These are phyloP conservation scores for Lithobius niger DNA, from an alignment of 1,140 invertebrate species.

Conservation along the genomic window DNA sequence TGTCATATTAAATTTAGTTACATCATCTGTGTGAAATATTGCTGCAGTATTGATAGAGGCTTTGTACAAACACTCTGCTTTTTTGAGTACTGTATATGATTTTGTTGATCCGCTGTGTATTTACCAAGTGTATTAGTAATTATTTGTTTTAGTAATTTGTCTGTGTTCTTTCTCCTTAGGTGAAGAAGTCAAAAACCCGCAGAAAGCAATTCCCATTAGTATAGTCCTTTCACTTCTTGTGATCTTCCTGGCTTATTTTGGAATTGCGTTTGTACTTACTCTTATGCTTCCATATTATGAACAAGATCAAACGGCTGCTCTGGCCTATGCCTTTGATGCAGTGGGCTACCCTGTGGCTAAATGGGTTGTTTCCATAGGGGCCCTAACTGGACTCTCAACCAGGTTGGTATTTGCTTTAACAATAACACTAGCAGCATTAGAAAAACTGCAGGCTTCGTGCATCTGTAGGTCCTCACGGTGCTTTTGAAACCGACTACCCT, in stretches of 20 bases:
- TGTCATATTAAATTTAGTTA: too few relatives aligned
- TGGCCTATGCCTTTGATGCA: slow-evolving; percentile 57
- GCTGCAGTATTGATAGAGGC: too few relatives aligned
- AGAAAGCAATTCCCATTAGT: slow-evolving; percentile 68
- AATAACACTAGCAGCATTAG: too few relatives aligned
- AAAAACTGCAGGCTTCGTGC: too few relatives aligned
- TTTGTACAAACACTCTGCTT: too few relatives aligned
- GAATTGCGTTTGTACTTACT: slow-evolving; percentile 70
- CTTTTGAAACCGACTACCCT: too few relatives aligned
- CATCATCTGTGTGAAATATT: too few relatives aligned
- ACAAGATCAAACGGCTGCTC: slow-evolving; percentile 63
- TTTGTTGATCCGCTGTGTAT: slow-evolving; percentile 20
- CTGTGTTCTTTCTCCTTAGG: slow-evolving; percentile 29
- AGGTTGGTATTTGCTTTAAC: too few relatives aligned
- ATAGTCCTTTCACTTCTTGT: slow-evolving; percentile 66
- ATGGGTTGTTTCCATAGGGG: slow-evolving; percentile 63
- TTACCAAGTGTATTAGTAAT: slow-evolving; percentile 1
- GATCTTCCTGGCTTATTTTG: slow-evolving; percentile 69
- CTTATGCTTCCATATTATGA: slow-evolving; percentile 82
- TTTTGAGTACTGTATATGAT: too few relatives aligned
- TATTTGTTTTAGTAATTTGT: slow-evolving; percentile 12
- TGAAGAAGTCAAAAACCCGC: slow-evolving; percentile 79
- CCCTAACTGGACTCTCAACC: slow-evolving; percentile 52
- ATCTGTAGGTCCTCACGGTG: too few relatives aligned
- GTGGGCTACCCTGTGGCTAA: slow-evolving; percentile 53